Conservation (phyloP, 2,113 vertebrate genomes). For the Planiliza haematocheilus region DNA sequence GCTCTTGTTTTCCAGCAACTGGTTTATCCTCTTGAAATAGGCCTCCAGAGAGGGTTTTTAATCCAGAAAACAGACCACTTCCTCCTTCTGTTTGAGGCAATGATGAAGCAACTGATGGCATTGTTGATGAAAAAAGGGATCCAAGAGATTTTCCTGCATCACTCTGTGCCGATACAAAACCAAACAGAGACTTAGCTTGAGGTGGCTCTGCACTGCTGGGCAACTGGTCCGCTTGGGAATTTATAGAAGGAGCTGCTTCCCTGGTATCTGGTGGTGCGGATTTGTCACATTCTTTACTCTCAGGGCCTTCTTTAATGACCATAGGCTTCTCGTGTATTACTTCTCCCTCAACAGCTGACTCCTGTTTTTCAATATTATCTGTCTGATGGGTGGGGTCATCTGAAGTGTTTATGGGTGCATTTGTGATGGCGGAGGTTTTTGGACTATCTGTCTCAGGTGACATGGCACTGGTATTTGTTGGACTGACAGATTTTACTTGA, state of each 20-base stretch:
- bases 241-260: slow-evolving; percentile 6
- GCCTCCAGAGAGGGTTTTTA: slow-evolving; percentile 88
- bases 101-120: slow-evolving; percentile 67
- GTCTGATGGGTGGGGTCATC: slow-evolving; percentile 19
- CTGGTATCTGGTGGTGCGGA: slow-evolving; percentile 32
- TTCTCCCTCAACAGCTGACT: slow-evolving; percentile 38
- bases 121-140: slow-evolving; percentile 87
- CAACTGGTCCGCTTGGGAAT: slow-evolving; percentile 38
- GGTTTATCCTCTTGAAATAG: slow-evolving; percentile 89
- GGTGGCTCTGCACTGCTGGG: slow-evolving; percentile 59
- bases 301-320: slow-evolving; percentile 61
- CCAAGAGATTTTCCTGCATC: slow-evolving; percentile 85
- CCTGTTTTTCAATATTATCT: slow-evolving; percentile 50
- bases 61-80: slow-evolving; percentile 86
- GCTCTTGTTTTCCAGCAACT: slow-evolving; percentile 71
- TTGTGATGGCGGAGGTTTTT: slow-evolving; percentile 17
- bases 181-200: slow-evolving; percentile 78
- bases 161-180: slow-evolving; percentile 83
- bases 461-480: not conserved
- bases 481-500: slow-evolving; percentile 16
- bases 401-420: slow-evolving; percentile 1
- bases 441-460: slow-evolving; percentile 20
- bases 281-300: slow-evolving; percentile 53
- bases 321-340: slow-evolving; percentile 61
- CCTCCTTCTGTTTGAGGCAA: slow-evolving; percentile 71